phyloP scores from a whole-genome alignment of 2,113 vertebrate species.

The western clawed frog (Xenopus tropicalis) region DNA sequence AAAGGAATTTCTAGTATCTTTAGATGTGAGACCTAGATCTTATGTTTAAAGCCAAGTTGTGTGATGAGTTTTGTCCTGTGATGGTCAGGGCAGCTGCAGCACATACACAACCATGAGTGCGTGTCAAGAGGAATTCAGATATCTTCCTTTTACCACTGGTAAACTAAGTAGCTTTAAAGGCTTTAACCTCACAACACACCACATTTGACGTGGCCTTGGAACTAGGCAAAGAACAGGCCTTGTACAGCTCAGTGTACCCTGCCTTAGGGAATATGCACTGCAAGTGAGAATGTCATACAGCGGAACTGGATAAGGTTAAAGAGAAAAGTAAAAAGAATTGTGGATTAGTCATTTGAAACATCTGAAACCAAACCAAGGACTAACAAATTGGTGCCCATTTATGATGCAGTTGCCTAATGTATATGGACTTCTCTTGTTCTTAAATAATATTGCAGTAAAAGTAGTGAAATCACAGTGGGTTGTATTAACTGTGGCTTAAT shows the following conservation, averaged over 20 bases:
- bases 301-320: background rate
- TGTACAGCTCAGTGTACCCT: background rate
- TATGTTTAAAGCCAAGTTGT: constrained; percentile 4
- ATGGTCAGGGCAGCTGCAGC: background rate
- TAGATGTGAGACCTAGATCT: constrained; percentile 2
- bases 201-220: constrained; percentile 1
- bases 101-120: background rate
- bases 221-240: constrained; percentile 5
- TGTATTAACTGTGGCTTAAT: too few species aligned
- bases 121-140: background rate
- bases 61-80: constrained; percentile 8
- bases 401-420: too few species aligned
- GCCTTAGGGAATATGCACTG: background rate
- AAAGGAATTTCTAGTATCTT: constrained; percentile 8
- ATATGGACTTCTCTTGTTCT: too few species aligned
- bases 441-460: too few species aligned
- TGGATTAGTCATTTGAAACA: too few species aligned
- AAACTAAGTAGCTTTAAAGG: constrained; percentile 16
- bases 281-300: constrained; percentile 6
- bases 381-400: too few species aligned
- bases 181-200: constrained; percentile 3
- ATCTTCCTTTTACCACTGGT: constrained; percentile 3
- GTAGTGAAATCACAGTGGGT: too few species aligned
- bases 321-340: too few species aligned
- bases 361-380: too few species aligned